Conservation (phyloP, 2,888 invertebrate species). For the Phalera bucephala region DNA sequence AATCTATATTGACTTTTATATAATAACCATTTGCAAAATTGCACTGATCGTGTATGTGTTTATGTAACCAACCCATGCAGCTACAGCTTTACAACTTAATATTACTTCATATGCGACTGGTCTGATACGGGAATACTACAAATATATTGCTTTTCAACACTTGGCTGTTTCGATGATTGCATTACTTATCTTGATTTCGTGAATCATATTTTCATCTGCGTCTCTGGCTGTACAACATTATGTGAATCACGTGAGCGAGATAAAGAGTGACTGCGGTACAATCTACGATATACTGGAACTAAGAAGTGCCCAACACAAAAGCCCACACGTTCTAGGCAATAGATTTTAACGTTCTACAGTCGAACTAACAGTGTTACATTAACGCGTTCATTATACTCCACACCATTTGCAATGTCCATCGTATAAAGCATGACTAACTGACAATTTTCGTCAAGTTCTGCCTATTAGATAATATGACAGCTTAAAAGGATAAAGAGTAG, state of each 20-base stretch:
- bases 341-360: conserved; percentile 26
- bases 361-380: conserved; percentile 16
- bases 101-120: conserved; percentile 24
- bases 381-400: conserved; percentile 27
- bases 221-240: neutral
- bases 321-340: conserved; percentile 27
- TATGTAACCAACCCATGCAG: conserved; percentile 21
- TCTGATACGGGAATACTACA: too few species aligned
- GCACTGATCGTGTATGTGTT: conserved; percentile 22
- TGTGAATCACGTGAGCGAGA: neutral
- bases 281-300: too few species aligned
- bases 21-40: conserved; percentile 18
- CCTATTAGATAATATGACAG: conserved; percentile 38
- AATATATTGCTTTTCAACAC: too few species aligned
- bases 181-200: too few species aligned
- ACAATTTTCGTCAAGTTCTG: conserved; percentile 31
- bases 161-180: too few species aligned
- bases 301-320: too few species aligned
- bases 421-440: conserved; percentile 34
- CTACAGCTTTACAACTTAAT: too few species aligned
- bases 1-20: conserved; percentile 11
- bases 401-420: conserved; percentile 24
- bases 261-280: too few species aligned
- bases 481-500: conserved; percentile 39
- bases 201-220: too few species aligned